Percentiles rank a stretch among this genome's conserved stretches.
Evolutionary conservation across 35 echinoderm and acorn worm species (phyloP).

Genomic region (Amphiura filiformis): DNA sequence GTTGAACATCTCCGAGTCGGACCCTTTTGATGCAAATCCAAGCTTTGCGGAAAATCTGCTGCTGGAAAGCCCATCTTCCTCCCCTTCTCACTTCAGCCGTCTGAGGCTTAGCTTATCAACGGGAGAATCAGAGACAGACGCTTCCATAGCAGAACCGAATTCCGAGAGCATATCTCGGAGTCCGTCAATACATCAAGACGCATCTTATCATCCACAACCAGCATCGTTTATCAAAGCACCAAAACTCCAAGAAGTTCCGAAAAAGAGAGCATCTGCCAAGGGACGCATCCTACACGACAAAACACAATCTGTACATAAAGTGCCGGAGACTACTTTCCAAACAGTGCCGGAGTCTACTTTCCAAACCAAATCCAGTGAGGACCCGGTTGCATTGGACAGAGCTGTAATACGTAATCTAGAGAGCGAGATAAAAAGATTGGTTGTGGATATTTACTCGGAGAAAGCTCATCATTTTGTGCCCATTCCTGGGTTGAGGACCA

Average conservation of each 20-base stretch:
- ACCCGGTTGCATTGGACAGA: slow-evolving; percentile 16
- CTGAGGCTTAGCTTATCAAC: slow-evolving; percentile 35
- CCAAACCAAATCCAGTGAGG: background rate
- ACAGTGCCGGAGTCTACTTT: too few relatives aligned
- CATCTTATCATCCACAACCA: background rate
- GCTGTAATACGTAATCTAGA: slow-evolving; percentile 49
- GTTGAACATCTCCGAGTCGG: slow-evolving; percentile 16
- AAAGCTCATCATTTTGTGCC: slow-evolving; percentile 48
- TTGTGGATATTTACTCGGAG: slow-evolving; percentile 69
- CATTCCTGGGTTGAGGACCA: slow-evolving; percentile 31
- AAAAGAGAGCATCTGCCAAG: background rate
- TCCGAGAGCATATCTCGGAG: background rate
- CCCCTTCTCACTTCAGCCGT: slow-evolving; percentile 44
- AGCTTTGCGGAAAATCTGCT: slow-evolving; percentile 46
- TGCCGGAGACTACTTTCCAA: background rate
- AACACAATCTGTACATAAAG: background rate
- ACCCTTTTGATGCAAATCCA: slow-evolving; percentile 3
- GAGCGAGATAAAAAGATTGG: slow-evolving; percentile 50
- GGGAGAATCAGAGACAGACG: slow-evolving; percentile 49
- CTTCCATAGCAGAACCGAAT: background rate
- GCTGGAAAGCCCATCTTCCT: slow-evolving; percentile 56
- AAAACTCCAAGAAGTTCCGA: background rate
- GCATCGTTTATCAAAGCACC: background rate
- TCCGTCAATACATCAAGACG: slow-evolving; percentile 7
- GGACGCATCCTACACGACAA: background rate